Evolutionary conservation across 2,888 invertebrate species (phyloP).

Genomic region (Drosophila algonquin): DNA sequence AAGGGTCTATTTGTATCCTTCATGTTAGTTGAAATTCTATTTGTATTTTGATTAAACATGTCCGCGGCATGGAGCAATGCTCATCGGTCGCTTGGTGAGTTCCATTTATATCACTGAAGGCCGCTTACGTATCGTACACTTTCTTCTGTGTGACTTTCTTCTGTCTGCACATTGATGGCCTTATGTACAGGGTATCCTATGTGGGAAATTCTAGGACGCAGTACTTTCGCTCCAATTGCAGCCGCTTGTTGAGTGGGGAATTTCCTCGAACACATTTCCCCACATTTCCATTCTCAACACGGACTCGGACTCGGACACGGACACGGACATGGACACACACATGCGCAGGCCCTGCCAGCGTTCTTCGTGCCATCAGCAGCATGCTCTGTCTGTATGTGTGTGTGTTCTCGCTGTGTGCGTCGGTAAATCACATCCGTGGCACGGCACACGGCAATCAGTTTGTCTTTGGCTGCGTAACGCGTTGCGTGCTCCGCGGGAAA

Average conservation of each 20-base stretch:
- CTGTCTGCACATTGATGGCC: neutral
- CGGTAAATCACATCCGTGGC: conserved; percentile 81
- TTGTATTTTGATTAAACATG: no score
- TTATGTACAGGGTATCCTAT: neutral
- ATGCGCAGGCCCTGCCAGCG: conserved; percentile 41
- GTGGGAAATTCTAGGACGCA: neutral
- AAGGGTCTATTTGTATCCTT: neutral
- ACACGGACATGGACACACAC: conserved; percentile 24
- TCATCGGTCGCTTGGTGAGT: no score
- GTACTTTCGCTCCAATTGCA: neutral
- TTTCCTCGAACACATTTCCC: conserved; percentile 15
- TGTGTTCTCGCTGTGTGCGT: conserved; percentile 50
- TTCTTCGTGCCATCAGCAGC: conserved; percentile 37
- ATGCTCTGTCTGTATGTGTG: neutral
- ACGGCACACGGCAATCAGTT: conserved; percentile 81
- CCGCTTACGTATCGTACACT: no score
- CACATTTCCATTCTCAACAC: neutral
- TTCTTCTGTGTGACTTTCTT: neutral
- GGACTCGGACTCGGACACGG: conserved; percentile 1
- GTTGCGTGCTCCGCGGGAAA: conserved; percentile 70
- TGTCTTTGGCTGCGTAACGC: conserved; percentile 83
- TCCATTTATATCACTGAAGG: no score
- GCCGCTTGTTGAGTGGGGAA: neutral
- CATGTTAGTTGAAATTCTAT: no score
- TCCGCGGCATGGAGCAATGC: no score